Evolutionary conservation across 2,888 invertebrate genomes (phyloP), one percentile per base, ranked within the genome.

Genomic region (Ochropleura leucogaster): DNA sequence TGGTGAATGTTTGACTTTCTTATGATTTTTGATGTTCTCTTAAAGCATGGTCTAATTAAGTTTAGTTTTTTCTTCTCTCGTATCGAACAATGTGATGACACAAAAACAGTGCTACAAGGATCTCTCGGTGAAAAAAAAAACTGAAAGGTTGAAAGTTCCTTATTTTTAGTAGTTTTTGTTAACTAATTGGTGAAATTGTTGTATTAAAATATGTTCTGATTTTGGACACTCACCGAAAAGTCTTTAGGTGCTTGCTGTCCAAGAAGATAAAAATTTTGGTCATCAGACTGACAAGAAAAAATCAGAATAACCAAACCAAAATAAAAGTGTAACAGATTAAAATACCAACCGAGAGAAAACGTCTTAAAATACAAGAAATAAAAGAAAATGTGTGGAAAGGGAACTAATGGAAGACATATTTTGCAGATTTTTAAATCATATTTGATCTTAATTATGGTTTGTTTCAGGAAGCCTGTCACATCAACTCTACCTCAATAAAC

Each of bases 401-500:
- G 10, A 53, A 53, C n/a, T 4, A 53, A 53, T n/a, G 18, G 7
- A 18, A 7, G n/a, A 18, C 10, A n/a, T 0, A 10, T 53, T n/a
- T 53, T n/a, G n/a, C 14, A 67, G n/a, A 30, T 66, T 18, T 18
- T 7, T 44, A 6, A 30, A 16, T 10, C 44, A 14, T 12, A 4
- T 14, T 14, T 40, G 7, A n/a, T 47, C 14, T 4, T 5, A 30
- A 10, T 66, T 46, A 20, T 62, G 6, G 14, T 67, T 70, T 77
- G 53, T 89, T 90, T 51, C 91, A 95, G 96, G 94, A 92, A 87
- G 82, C 89, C 77, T 80, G 88, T 74, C 90, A 90, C 76, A 80
- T 81, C 47, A 92, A 92, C 69, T 85, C 93, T 84, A 88, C 91
- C 74, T 89, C 93, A 86, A 91, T 95, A 82, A 92, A 90, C 76